These are phyloP conservation scores for Synchiropus splendidus DNA, from an alignment of 2,113 vertebrate species.

Conservation along the genomic window DNA sequence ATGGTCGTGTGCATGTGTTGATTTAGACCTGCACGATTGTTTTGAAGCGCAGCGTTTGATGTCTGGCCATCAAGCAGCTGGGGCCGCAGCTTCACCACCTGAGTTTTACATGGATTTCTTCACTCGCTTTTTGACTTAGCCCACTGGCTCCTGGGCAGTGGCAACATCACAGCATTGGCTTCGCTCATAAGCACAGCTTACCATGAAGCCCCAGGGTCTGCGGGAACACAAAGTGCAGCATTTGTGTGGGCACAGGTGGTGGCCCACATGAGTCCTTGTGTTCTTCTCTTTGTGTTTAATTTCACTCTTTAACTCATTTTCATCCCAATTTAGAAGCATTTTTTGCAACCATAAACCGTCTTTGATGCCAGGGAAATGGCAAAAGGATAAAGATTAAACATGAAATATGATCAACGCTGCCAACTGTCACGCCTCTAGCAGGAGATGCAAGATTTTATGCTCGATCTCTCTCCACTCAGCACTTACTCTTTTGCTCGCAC, in stretches of 20 bases:
- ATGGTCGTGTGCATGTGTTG: too few relatives aligned
- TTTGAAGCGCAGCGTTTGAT: constrained; percentile 27
- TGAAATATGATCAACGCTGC: constrained; percentile 22
- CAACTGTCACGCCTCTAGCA: constrained; percentile 32
- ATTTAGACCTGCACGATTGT: too few relatives aligned
- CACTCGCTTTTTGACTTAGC: constrained; percentile 19
- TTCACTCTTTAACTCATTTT: constrained; percentile 10
- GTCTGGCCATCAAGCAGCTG: constrained; percentile 40
- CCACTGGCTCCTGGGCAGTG: constrained; percentile 27
- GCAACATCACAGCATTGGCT: constrained; percentile 15
- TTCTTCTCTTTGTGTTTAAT: constrained; percentile 14
- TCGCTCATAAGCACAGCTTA: constrained; percentile 8
- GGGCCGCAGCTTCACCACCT: constrained; percentile 42
- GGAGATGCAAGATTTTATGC: constrained; percentile 20
- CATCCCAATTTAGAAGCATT: neutral
- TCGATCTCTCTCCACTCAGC: constrained; percentile 11
- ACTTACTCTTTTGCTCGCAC: constrained; percentile 7
- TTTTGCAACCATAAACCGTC: too few relatives aligned
- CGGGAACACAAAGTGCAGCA: constrained; percentile 7
- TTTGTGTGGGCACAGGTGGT: constrained; percentile 30
- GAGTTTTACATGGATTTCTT: constrained; percentile 42
- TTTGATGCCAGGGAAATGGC: constrained; percentile 7
- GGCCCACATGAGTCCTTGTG: constrained; percentile 9
- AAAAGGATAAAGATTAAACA: constrained; percentile 23
- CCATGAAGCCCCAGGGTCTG: constrained; percentile 19